phyloP scores from a whole-genome alignment of 1,140 invertebrate genomes.

The Drosophila repleta region DNA sequence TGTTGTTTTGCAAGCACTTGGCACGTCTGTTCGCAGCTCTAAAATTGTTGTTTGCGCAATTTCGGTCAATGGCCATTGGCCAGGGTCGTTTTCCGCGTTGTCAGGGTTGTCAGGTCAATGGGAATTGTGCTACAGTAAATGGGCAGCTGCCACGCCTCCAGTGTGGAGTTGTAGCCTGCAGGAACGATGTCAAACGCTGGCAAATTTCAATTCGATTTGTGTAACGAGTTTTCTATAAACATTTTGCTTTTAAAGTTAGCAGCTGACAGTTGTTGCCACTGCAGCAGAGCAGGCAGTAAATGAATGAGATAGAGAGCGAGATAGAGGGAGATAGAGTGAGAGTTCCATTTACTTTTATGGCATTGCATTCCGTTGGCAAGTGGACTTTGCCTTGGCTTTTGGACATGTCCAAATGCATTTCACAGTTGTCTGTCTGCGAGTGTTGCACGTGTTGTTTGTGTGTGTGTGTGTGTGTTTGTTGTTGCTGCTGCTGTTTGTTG shows the following conservation, averaged over 20 bases:
- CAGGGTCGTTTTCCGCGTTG: not conserved
- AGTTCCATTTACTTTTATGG: slow-evolving; percentile 80
- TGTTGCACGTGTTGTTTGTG: slow-evolving; percentile 9
- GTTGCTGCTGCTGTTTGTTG: slow-evolving; percentile 11
- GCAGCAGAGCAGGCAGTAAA: slow-evolving; percentile 47
- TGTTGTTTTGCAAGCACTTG: slow-evolving; percentile 5
- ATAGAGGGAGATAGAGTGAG: not conserved
- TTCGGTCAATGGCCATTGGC: slow-evolving; percentile 26
- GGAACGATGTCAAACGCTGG: slow-evolving; percentile 49
- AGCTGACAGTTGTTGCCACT: slow-evolving; percentile 52
- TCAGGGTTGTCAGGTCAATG: slow-evolving; percentile 16
- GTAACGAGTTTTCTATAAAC: slow-evolving; percentile 81
- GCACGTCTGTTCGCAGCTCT: not conserved
- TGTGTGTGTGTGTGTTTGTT: slow-evolving; percentile 21
- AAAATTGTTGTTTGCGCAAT: not conserved
- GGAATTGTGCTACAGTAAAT: not conserved
- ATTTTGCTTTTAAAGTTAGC: slow-evolving; percentile 79
- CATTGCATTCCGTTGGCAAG: slow-evolving; percentile 41
- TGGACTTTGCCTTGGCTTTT: slow-evolving; percentile 38
- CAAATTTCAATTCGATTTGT: slow-evolving; percentile 79
- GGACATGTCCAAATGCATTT: slow-evolving; percentile 76
- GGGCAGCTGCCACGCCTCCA: slow-evolving; percentile 20
- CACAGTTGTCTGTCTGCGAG: slow-evolving; percentile 71
- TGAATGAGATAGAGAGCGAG: not conserved
- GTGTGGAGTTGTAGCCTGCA: slow-evolving; percentile 22